Evolutionary conservation across 1,140 invertebrate species (phyloP).

Genomic region (Leptinotarsa texana): DNA sequence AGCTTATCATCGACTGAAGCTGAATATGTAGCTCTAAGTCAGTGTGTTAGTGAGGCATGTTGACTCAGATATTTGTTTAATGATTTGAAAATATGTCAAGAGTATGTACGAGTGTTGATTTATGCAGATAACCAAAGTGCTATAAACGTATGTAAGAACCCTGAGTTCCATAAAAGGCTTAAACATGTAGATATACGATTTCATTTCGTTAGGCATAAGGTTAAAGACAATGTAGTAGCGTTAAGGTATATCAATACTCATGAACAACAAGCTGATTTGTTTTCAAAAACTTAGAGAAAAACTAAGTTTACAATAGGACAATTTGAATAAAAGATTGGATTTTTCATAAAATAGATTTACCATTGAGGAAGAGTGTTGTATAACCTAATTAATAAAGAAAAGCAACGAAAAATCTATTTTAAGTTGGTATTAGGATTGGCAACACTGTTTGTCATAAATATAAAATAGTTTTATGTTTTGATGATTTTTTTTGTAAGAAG

Average conservation of each 20-base stretch:
- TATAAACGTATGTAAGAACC: conserved; percentile 46
- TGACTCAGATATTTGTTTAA: conserved; percentile 23
- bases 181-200: conserved; percentile 51
- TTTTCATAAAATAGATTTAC: too few species aligned
- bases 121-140: conserved; percentile 42
- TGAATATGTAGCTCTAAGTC: conserved; percentile 40
- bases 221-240: background rate
- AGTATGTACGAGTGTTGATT: background rate
- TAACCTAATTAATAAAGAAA: too few species aligned
- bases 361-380: too few species aligned
- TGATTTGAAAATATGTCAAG: conserved; percentile 11
- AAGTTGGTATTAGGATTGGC: too few species aligned
- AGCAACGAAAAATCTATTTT: too few species aligned
- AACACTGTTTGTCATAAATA: too few species aligned
- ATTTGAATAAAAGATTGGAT: too few species aligned
- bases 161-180: conserved; percentile 43
- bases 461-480: too few species aligned
- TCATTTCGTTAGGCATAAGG: conserved; percentile 47
- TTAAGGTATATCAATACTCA: background rate
- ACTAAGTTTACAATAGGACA: too few species aligned
- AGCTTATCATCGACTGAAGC: conserved; percentile 43
- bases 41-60: conserved; percentile 27
- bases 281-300: background rate
- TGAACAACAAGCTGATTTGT: conserved; percentile 12
- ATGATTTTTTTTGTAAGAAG: too few species aligned